Conservation (phyloP, 2,888 invertebrate genomes). For the Morpho helenor region DNA sequence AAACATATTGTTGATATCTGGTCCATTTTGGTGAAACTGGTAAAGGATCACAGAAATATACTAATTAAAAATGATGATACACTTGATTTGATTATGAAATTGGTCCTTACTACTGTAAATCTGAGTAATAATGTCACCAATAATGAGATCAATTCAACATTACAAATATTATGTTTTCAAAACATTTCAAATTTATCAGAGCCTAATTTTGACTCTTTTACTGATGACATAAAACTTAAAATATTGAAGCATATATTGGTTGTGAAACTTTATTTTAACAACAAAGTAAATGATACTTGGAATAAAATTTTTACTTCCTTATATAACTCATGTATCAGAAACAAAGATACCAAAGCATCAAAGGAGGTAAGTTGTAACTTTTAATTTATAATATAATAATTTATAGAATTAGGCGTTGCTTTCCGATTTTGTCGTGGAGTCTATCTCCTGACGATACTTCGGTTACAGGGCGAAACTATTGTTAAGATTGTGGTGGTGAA, state of each 20-base stretch:
- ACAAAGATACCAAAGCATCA: conserved; percentile 35
- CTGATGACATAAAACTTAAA: conserved; percentile 35
- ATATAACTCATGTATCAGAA: conserved; percentile 38
- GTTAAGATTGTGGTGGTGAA: no score
- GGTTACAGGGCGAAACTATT: no score
- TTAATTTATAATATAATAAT: no score
- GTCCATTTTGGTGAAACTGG: conserved; percentile 40
- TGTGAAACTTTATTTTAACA: conserved; percentile 37
- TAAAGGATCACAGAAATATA: conserved; percentile 37
- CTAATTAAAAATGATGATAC: conserved; percentile 36
- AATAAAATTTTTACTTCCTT: conserved; percentile 37
- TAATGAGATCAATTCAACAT: conserved; percentile 36
- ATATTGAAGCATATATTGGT: conserved; percentile 49
- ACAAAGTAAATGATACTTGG: conserved; percentile 41
- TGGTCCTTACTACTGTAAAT: conserved; percentile 39
- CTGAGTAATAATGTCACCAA: conserved; percentile 34
- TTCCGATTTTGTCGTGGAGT: no score
- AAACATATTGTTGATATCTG: conserved; percentile 34
- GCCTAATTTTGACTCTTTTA: conserved; percentile 32
- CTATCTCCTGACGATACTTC: no score
- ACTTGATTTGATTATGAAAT: conserved; percentile 39
- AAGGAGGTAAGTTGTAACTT: conserved; percentile 36
- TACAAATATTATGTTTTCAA: conserved; percentile 50
- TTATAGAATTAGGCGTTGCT: no score
- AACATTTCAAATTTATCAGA: conserved; percentile 36